Conservation (phyloP, 2,888 invertebrate genomes). For the Gibbula magus region DNA sequence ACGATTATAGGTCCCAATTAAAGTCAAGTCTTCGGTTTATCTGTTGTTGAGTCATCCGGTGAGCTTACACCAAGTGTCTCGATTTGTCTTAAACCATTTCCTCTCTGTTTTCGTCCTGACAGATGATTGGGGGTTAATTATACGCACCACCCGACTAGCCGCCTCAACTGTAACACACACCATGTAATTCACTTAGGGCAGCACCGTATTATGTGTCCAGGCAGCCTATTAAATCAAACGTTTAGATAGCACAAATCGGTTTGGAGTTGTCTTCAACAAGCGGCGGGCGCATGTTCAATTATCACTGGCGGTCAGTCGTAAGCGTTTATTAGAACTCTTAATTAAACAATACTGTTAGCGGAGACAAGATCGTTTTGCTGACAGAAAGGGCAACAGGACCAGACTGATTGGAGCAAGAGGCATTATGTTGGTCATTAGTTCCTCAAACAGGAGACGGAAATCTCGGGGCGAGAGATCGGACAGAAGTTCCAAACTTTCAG, state of each 20-base stretch:
- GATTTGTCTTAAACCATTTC: not conserved
- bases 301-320: too few species aligned
- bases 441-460: too few species aligned
- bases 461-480: too few species aligned
- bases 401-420: too few species aligned
- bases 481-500: too few species aligned
- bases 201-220: not conserved
- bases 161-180: not conserved
- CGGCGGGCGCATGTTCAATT: too few species aligned
- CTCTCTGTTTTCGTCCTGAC: not conserved
- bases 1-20: slow-evolving; percentile 1
- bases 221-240: not conserved
- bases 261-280: not conserved
- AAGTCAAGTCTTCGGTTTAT: not conserved
- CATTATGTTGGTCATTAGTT: too few species aligned
- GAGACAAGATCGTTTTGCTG: too few species aligned
- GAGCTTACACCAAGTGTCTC: not conserved
- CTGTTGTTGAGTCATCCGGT: not conserved
- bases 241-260: not conserved
- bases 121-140: not conserved
- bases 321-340: too few species aligned
- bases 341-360: too few species aligned
- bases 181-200: not conserved
- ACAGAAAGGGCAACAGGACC: too few species aligned
- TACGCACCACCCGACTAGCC: not conserved